Conservation (phyloP, 2,113 vertebrate species). For the Penelope pileata region DNA sequence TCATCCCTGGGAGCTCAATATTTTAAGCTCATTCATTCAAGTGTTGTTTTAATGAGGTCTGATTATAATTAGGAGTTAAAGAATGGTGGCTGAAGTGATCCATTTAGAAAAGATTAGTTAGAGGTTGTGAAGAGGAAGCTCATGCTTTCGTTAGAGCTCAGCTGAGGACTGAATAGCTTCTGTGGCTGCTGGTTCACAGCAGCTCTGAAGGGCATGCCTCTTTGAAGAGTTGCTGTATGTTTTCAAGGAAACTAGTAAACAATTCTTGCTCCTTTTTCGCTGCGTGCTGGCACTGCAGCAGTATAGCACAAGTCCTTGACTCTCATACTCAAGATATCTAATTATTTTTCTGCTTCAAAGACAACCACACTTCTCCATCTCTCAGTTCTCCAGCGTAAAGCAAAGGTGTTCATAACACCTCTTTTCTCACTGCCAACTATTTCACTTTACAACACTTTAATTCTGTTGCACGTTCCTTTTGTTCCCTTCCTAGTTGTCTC, state of each 20-base stretch:
- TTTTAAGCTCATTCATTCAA: background rate
- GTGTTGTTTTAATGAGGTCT: background rate
- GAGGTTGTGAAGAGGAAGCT: background rate
- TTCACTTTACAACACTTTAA: background rate
- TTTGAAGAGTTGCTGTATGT: background rate
- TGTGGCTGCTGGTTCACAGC: background rate
- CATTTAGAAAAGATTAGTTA: background rate
- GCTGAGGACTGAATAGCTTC: background rate
- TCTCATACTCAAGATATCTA: background rate
- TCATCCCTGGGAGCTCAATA: background rate
- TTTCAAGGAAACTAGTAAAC: background rate
- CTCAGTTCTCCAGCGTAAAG: background rate
- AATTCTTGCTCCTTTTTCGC: background rate
- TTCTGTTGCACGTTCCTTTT: conserved; percentile 5
- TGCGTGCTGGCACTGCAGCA: fast-evolving
- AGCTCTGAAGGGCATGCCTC: background rate
- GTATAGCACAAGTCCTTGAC: background rate
- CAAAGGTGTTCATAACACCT: background rate
- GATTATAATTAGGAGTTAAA: background rate
- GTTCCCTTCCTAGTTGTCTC: background rate
- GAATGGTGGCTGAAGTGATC: conserved; percentile 4
- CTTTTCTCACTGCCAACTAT: background rate
- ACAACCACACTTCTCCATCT: background rate
- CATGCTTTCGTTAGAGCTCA: background rate
- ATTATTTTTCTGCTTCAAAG: background rate